Base-by-base conservation (phyloP, 2,113 vertebrate species). In the Barbus barbus region DNA sequence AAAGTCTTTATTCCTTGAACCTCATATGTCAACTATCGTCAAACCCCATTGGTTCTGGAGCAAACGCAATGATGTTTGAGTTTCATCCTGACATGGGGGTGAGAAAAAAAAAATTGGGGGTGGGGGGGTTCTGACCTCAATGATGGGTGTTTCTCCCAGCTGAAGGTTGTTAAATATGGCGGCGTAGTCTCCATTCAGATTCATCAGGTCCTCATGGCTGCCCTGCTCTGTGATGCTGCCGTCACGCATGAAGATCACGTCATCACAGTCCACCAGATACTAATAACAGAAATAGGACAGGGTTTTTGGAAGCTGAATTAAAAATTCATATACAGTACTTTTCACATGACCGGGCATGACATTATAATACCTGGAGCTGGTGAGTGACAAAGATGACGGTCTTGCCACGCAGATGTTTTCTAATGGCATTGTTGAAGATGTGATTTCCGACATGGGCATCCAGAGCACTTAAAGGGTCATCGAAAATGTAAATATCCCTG, bases 381-480 rank as follows among this genome's bases (percentile, higher is more conserved):
- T 98, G 97, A 0, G 97, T 97, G 84, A 98, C 90, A 53, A 98
- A 98, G 83, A 98, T 90, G 89, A 98, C 90, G 0, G 97, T 98
- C 90, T 97, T 98, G 80, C 95, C 93, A 46, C 92, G 95, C 60
- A 98, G 92, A 83, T 96, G 95, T 89, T 97, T 97, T 88, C 90
- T 96, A 91, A 98, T 96, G 83, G 95, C 97, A 69, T 95, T 96
- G 90, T 96, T 96, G 92, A 98, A 98, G 91, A 98, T 95, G 94
- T 98, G 97, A 87, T 96, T 97, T 90, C 96, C 96, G 82, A 98
- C 97, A 0, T 97, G 97, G 89, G 96, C 95, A 61, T 98, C 97
- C 86, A 98, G 95, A 87, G 96, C 96, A 91, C 97, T 98, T 60
- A 98, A 96, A 1, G 97, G 97, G 90, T 98, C 97, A 1, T 98